Evolutionary conservation across 2,797 vertebrate genomes (phyloP).

Genomic region (Halcyon chelicuti): DNA sequence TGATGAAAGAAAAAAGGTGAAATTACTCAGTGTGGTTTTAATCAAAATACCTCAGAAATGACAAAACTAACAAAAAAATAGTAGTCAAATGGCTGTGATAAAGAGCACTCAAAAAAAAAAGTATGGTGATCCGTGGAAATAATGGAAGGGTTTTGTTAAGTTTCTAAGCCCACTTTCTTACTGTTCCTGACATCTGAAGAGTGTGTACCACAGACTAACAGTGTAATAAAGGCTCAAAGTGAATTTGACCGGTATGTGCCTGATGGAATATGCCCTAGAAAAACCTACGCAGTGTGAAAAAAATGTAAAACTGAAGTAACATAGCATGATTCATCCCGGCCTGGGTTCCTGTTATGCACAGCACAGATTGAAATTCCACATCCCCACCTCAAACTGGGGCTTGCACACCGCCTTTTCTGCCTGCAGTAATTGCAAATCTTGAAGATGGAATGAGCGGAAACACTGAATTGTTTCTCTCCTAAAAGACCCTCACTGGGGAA

Average conservation of each 20-base stretch:
- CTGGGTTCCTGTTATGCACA: slow-evolving; percentile 54
- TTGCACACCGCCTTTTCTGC: slow-evolving; percentile 3
- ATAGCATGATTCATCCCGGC: slow-evolving; percentile 56
- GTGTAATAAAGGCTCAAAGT: neutral
- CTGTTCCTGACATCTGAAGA: slow-evolving; percentile 12
- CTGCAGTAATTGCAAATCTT: neutral
- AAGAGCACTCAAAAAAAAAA: neutral
- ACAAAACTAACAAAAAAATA: neutral
- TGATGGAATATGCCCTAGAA: slow-evolving; percentile 64
- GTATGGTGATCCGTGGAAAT: neutral
- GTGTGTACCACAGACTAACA: neutral
- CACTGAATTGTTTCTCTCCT: neutral
- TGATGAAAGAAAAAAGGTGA: slow-evolving; percentile 20
- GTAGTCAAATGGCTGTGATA: slow-evolving; percentile 28
- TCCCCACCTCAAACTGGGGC: slow-evolving; percentile 40
- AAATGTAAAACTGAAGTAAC: slow-evolving; percentile 23
- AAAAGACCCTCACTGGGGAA: slow-evolving; percentile 13
- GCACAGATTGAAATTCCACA: slow-evolving; percentile 59
- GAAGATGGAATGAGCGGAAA: neutral
- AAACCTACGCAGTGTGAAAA: slow-evolving; percentile 54
- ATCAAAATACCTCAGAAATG: slow-evolving; percentile 37
- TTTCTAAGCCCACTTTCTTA: neutral
- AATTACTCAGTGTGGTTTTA: slow-evolving; percentile 22
- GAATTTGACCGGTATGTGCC: neutral
- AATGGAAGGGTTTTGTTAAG: neutral